phyloP scores from a whole-genome alignment of 2,113 vertebrate species.

The Gallinago jamesoni region DNA sequence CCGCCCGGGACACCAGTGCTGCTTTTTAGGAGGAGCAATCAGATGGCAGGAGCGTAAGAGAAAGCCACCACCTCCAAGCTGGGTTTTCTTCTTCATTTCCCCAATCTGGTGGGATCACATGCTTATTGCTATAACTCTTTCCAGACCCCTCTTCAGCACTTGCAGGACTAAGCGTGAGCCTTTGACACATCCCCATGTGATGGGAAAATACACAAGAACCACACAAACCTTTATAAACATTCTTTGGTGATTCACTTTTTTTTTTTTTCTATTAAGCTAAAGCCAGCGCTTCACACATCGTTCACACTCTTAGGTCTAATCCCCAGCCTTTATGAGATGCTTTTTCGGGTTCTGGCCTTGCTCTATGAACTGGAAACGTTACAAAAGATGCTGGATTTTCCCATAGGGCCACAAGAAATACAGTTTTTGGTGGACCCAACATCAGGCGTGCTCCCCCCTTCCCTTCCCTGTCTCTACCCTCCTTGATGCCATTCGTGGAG shows the following conservation, averaged over 20 bases:
- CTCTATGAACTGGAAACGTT: accelerated
- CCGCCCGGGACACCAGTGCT: neutral
- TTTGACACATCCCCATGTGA: conserved; percentile 42
- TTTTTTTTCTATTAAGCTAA: neutral
- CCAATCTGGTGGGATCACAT: neutral
- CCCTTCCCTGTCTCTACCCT: neutral
- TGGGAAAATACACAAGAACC: neutral
- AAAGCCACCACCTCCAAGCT: neutral
- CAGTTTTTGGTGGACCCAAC: neutral
- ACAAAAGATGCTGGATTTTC: neutral
- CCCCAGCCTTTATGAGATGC: neutral
- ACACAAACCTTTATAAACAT: neutral
- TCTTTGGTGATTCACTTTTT: neutral
- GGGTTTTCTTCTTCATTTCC: neutral
- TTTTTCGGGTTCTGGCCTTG: neutral
- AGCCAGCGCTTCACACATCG: neutral
- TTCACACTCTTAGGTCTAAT: neutral
- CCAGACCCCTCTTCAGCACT: neutral
- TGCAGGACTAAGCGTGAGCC: neutral
- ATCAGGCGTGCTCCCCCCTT: accelerated
- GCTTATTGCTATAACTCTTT: neutral
- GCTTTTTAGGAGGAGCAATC: neutral
- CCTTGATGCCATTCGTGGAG: neutral
- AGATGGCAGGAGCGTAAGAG: neutral
- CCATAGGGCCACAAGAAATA: neutral